Base-by-base conservation (phyloP, 2,113 vertebrate species). In the Alligator mississippiensis region DNA sequence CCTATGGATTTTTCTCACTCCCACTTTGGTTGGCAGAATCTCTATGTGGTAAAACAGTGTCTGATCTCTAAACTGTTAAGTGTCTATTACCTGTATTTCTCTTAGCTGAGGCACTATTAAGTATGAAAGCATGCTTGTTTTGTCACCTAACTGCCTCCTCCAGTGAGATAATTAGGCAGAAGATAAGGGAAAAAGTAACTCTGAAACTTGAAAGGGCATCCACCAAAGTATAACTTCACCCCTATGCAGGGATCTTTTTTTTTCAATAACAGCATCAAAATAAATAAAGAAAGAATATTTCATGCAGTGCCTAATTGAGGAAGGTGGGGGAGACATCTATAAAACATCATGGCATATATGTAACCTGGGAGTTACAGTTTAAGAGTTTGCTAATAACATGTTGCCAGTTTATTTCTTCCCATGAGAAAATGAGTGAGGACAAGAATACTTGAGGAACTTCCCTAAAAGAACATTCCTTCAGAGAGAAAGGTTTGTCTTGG, bases 151-250 rank as follows among this genome's bases (percentile, higher is more conserved):
- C 97, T 97, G 94, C 2, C 97, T 98, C 76, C 94, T 98, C 95
- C 90, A 97, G 96, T 97, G 96, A 98, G 76, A 85, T 96, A 98
- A 98, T 98, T 98, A 98, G 85, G 88, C 94, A 97, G 96, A 96
- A 84, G 62, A 54, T 5, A 80, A 64, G 38, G 54, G 28, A 88
- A 95, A 94, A 82, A 58, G 38, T 74, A 74, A 28, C 63, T 86
- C 84, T 90, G 25, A 93, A 91, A 93, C 80, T 60, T 87, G 64
- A 96, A 97, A 93, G 94, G 28, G 16, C 85, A 70, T 92, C 59
- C 75, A 87, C 34, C 9, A 83, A 90, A 16, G 59, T 5, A 84
- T 78, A 64, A 34, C 64, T 90, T 93, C 77, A 82, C 84, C 17
- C 11, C 13, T 81, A 84, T 12, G 19, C 22, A 11, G 58, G 7